These are phyloP conservation scores for Ageneiosus marmoratus DNA, from an alignment of 2,113 vertebrate species.

Conservation along the genomic window DNA sequence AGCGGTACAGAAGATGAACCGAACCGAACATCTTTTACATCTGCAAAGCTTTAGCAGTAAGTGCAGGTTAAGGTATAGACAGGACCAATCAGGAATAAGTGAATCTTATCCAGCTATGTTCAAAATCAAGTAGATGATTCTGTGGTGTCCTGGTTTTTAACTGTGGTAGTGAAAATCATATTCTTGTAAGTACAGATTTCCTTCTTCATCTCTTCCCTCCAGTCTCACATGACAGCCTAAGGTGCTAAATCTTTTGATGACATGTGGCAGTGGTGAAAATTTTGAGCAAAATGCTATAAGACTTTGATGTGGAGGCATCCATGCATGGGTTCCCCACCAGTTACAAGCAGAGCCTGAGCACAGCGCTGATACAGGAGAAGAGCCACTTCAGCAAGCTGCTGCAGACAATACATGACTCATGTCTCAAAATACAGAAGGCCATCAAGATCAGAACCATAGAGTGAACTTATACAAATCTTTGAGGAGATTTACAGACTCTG, in stretches of 20 bases:
- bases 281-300: constrained; percentile 80
- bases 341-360: constrained; percentile 91
- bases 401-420: constrained; percentile 77
- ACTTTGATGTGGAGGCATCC: constrained; percentile 80
- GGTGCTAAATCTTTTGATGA: constrained; percentile 81
- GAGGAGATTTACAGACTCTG: neutral
- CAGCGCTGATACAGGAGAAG: constrained; percentile 89
- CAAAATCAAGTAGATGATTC: neutral
- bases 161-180: neutral
- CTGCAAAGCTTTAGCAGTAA: constrained; percentile 30
- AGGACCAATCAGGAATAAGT: neutral
- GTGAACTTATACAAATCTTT: neutral
- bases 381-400: constrained; percentile 86
- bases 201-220: constrained; percentile 36
- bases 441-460: constrained; percentile 75
- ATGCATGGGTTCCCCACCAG: constrained; percentile 82
- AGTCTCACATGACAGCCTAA: constrained; percentile 77
- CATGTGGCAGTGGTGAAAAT: constrained; percentile 82
- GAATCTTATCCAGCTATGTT: too few relatives aligned
- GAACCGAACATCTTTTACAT: too few relatives aligned
- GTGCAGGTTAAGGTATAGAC: neutral
- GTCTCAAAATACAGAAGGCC: constrained; percentile 84
- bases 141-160: neutral
- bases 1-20: too few relatives aligned
- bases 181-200: constrained; percentile 27